Conservation (phyloP, 2,888 invertebrate genomes). For the Amphimallon solstitiale region DNA sequence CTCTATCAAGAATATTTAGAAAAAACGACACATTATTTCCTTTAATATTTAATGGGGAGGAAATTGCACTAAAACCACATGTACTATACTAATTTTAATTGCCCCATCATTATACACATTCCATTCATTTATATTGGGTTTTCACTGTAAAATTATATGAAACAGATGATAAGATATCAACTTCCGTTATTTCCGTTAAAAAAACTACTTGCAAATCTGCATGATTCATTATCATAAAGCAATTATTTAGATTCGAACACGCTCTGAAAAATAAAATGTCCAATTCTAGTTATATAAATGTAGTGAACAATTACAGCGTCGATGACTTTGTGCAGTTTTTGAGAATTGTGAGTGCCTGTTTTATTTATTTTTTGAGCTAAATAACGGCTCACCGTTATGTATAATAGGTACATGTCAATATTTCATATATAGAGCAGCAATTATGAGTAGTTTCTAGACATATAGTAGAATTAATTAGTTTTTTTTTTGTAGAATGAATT, state of each 20-base stretch:
- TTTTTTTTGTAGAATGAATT: constrained; percentile 46
- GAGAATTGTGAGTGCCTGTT: constrained; percentile 14
- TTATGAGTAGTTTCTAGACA: too few species aligned
- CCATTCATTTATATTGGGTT: neutral
- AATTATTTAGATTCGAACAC: neutral
- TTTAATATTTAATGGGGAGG: too few species aligned
- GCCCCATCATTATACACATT: neutral
- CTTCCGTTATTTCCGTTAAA: constrained; percentile 7
- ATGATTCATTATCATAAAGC: neutral
- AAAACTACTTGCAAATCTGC: constrained; percentile 1
- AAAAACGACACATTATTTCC: too few species aligned
- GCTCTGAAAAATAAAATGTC: constrained; percentile 6
- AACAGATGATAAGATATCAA: constrained; percentile 20
- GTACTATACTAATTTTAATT: neutral
- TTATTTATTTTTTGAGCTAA: neutral
- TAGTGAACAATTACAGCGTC: constrained; percentile 4
- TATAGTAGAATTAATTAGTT: too few species aligned
- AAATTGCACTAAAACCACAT: too few species aligned
- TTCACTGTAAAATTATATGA: constrained; percentile 2
- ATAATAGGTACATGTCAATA: too few species aligned
- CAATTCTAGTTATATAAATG: neutral
- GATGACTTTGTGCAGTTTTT: constrained; percentile 29
- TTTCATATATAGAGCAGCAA: too few species aligned
- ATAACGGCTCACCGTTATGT: too few species aligned
- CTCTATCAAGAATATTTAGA: too few species aligned